phyloP scores from a whole-genome alignment of 2,888 invertebrate genomes.

The Drosophila peninsularis region DNA sequence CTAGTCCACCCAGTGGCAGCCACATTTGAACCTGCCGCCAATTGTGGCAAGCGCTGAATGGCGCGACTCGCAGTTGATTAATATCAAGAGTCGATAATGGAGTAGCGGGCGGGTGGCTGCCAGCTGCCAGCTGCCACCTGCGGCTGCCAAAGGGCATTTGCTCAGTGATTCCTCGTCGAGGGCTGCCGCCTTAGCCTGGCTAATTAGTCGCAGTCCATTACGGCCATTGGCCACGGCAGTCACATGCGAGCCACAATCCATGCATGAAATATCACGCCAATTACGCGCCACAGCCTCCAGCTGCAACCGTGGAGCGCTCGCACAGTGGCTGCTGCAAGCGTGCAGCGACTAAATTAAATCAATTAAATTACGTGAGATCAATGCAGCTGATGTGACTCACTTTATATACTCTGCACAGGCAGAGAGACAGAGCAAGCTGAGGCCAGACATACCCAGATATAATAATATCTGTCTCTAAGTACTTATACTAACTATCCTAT shows the following conservation, averaged over 20 bases:
- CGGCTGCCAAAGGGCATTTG: constrained; percentile 7
- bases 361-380: constrained; percentile 61
- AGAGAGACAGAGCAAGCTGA: no score
- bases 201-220: constrained; percentile 60
- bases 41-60: constrained; percentile 28
- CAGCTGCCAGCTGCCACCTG: not conserved
- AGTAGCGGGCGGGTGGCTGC: constrained; percentile 21
- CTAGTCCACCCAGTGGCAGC: constrained; percentile 48
- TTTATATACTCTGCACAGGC: constrained; percentile 25
- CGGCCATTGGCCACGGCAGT: constrained; percentile 32
- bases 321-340: constrained; percentile 62
- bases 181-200: constrained; percentile 19
- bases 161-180: constrained; percentile 1
- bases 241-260: constrained; percentile 43
- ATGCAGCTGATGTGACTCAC: constrained; percentile 5
- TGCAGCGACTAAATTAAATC: constrained; percentile 68
- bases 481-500: no score
- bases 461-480: no score
- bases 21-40: constrained; percentile 61
- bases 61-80: constrained; percentile 59
- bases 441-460: no score
- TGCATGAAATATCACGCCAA: constrained; percentile 75
- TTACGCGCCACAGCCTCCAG: constrained; percentile 47
- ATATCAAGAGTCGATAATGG: constrained; percentile 57
- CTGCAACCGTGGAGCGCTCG: not conserved